Evolutionary conservation across 2,888 invertebrate genomes (phyloP), one percentile per base, ranked within the genome.

Genomic region (Polyploca ridens): DNA sequence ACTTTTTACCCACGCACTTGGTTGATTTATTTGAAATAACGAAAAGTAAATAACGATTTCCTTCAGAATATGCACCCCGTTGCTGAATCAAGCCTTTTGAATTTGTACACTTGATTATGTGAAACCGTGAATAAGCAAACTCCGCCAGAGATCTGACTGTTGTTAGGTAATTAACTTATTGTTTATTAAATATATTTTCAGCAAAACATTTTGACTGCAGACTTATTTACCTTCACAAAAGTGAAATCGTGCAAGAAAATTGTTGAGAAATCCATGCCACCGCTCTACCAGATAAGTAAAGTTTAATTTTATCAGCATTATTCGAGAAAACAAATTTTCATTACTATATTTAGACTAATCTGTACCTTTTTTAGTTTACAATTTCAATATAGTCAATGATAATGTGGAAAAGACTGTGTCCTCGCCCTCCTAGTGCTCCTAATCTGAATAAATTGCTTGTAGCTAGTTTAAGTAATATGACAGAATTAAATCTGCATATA

Each of bases 171-270:
- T 62, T 62, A 46, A 57, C 46, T 46, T 14, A 44, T 8, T 49
- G 4, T 60, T 59, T 68, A 54, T n/a, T n/a, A n/a, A n/a, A n/a
- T 63, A 54, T 27, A 58, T 54, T 83, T 83, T 59, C 79, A 89
- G 89, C 76, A 81, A 71, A 86, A 85, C 63, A 73, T 73, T 67
- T 66, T 89, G 33, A 75, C 75, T 0, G 74, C 85, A 6, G 84
- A 85, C 72, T 67, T 67, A 3, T 89, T 86, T 54, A 74, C 77
- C 4, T 84, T 86, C 44, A 72, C 86, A 3, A 85, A 84, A 64
- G 67, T 79, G 16, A 80, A 78, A 38, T 65, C 72, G 7, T 90
- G 90, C 70, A 85, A 82, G 66, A 82, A 79, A 65, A 64, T 85
- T 27, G 68, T 88, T 33, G 77, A 84, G 46, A 82, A 77, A 62